phyloP scores from a whole-genome alignment of 2,113 vertebrate species.

The Thunnus maccoyii region DNA sequence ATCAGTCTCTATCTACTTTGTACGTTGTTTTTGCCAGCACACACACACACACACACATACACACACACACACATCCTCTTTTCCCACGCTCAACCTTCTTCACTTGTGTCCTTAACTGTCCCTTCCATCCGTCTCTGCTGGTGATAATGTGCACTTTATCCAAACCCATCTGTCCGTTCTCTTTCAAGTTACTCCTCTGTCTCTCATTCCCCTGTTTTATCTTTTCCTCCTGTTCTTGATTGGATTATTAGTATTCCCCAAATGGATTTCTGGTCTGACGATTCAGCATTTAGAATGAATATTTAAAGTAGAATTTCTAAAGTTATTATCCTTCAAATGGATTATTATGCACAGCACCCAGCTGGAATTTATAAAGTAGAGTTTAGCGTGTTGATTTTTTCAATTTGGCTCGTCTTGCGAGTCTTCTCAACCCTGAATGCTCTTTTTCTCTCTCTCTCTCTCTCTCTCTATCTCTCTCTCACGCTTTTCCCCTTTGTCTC shows the following conservation, averaged over 20 bases:
- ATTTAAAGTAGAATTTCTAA: slow-evolving; percentile 62
- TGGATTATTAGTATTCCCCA: slow-evolving; percentile 68
- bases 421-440: slow-evolving; percentile 43
- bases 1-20: slow-evolving; percentile 39
- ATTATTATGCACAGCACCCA: slow-evolving; percentile 63
- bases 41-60: slow-evolving; percentile 19
- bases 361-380: slow-evolving; percentile 61
- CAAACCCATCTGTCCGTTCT: slow-evolving; percentile 49
- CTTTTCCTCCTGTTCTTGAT: slow-evolving; percentile 56
- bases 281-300: slow-evolving; percentile 68
- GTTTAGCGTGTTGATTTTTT: slow-evolving; percentile 68
- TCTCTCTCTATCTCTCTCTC: slow-evolving; percentile 11
- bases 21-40: slow-evolving; percentile 13
- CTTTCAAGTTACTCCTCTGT: slow-evolving; percentile 38
- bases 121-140: slow-evolving; percentile 24
- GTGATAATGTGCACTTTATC: slow-evolving; percentile 32
- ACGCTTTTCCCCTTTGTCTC: slow-evolving; percentile 55
- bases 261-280: slow-evolving; percentile 62
- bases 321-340: slow-evolving; percentile 63
- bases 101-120: slow-evolving; percentile 51
- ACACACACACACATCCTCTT: slow-evolving; percentile 4
- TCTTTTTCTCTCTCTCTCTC: slow-evolving; percentile 1
- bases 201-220: slow-evolving; percentile 35
- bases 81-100: slow-evolving; percentile 61
- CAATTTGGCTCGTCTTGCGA: slow-evolving; percentile 46